Evolutionary conservation across 2,113 vertebrate species (phyloP).

Genomic region (Caranx ignobilis): DNA sequence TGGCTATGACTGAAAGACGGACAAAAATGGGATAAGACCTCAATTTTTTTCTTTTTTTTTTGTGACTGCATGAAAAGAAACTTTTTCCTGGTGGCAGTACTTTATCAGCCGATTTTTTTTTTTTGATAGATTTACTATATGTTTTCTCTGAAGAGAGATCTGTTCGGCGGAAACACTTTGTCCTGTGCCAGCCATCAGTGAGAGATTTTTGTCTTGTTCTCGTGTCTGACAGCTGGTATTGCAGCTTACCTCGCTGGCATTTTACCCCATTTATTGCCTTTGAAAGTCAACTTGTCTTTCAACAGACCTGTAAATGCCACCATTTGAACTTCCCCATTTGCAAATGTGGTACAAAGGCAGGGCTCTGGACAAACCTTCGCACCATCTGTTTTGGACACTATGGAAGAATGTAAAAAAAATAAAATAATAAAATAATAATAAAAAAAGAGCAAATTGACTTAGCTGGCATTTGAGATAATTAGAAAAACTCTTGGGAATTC

Average conservation of each 20-base stretch:
- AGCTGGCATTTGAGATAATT: constrained; percentile 36
- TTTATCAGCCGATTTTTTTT: constrained; percentile 53
- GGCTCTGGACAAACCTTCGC: constrained; percentile 53
- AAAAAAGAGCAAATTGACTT: constrained; percentile 47
- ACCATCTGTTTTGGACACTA: constrained; percentile 73
- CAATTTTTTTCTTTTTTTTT: constrained; percentile 29
- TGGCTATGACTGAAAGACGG: constrained; percentile 58
- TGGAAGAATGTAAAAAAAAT: constrained; percentile 4
- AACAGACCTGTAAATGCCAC: constrained; percentile 57
- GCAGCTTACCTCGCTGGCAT: constrained; percentile 67
- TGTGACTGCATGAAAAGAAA: constrained; percentile 44
- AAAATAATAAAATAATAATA: background rate
- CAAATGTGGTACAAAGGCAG: constrained; percentile 61
- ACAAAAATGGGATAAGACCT: constrained; percentile 27
- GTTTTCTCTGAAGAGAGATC: constrained; percentile 73
- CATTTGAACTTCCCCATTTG: constrained; percentile 58
- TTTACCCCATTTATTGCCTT: constrained; percentile 55
- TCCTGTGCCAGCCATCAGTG: constrained; percentile 65
- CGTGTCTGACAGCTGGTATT: constrained; percentile 68
- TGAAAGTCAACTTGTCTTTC: constrained; percentile 65
- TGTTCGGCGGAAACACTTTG: constrained; percentile 46
- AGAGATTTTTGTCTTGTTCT: constrained; percentile 27
- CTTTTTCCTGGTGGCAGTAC: constrained; percentile 21
- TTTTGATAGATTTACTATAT: constrained; percentile 55
- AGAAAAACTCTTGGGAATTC: constrained; percentile 23